Base-by-base conservation (phyloP, 2,888 invertebrate genomes). In the Acleris laterana region DNA sequence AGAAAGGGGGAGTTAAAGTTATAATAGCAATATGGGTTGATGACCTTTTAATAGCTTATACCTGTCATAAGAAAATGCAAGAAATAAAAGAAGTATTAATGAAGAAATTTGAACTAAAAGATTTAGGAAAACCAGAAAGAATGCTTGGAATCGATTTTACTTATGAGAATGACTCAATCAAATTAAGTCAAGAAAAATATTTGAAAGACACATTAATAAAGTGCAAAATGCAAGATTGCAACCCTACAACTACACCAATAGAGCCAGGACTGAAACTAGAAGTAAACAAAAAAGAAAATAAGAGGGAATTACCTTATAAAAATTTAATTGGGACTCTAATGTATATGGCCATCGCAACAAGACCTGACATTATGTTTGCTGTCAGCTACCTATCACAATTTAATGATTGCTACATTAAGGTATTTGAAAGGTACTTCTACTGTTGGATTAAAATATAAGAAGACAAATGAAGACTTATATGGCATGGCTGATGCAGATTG, bases 341-440 rank as follows among this genome's bases (percentile, higher is more conserved):
- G 48, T 48, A 48, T 19, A 6, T 48, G 7, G n/a, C 63, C 7
- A 57, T 63, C 0, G 28, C 44, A 1, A 64, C 59, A 6, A 20
- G 63, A 7, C 64, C 68, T 11, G 68, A 68, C 28, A 60, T 68
- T 13, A 46, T 25, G 19, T 68, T 59, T n/a, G 28, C 59, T n/a
- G 48, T 60, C 1, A 60, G 60, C 20, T 25, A 25, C 4, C 25
- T 25, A 2, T 25, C 25, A 0, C 25, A 25, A 4, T 25, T 25
- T 5, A 25, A 25, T 5, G 25, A 25, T 25, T 5, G 25, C 25
- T 25, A 25, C 25, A 25, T 25, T 25, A 25, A 25, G 25, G 4
- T 25, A 25, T 5, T 5, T 25, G 0, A 25, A 25, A 5, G 25
- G 25, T 5, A 25, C 25, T 5, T 4, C 25, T 25, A 4, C 0